Evolutionary conservation across 2,797 vertebrate genomes (phyloP), one percentile per base, ranked within the genome.

Genomic region (Scolopax bukidnonensis): DNA sequence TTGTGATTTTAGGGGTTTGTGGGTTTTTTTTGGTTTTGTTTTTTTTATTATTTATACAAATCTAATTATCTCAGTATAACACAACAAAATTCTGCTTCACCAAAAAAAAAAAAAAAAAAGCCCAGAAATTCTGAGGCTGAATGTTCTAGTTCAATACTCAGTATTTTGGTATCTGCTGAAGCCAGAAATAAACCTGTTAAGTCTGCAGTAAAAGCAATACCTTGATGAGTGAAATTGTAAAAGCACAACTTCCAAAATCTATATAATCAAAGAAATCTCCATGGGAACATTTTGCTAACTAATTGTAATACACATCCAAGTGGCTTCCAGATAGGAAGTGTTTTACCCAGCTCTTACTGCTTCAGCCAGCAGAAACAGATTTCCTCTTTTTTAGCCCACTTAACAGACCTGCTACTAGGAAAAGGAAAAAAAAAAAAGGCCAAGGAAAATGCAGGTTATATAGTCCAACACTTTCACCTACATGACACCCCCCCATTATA

Each of bases 161-260:
- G 36, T 82, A 70, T 94, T 95, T 95, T 83, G 69, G 93, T 90
- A 89, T 63, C 63, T 91, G 56, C 83, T 91, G 23, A 40, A 93
- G 64, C 38, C 87, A 93, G 81, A 94, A 97, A 96, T 93, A 96
- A 93, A 90, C 87, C 74, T 84, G 73, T 94, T 96, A 86, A 93
- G 61, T 48, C 67, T 76, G 33, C 59, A 85, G 73, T 67, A 89
- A 91, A 91, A 93, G 56, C 65, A 94, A 43, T 89, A 84, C 36
- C 64, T 85, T 57, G 78, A 88, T 1, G 1, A 92, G 73, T 6
- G 40, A 81, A 76, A 77, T 33, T 78, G 50, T 86, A 81, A 92
- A 89, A 93, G 57, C 82, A 82, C 51, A 82, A 68, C 91, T 78
- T 68, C 56, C 4, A 4, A 90, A 57, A 59, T 38, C 54, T 25